These are phyloP conservation scores for Cossypha dichroa DNA, from an alignment of 2,797 vertebrate genomes.

Conservation along the genomic window DNA sequence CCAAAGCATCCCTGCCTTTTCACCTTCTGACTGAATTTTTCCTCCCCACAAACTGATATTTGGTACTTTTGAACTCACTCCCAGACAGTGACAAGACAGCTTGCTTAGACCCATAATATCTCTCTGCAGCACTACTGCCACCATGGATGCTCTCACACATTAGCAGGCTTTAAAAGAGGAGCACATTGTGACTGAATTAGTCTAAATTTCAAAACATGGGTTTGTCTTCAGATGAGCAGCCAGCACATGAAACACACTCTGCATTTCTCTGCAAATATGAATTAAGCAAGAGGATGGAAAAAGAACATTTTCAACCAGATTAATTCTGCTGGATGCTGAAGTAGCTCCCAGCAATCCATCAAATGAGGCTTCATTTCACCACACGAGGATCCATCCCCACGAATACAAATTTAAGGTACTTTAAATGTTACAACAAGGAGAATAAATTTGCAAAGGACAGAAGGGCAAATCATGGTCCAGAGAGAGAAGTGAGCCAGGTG, in stretches of 20 bases:
- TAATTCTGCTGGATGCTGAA: not conserved
- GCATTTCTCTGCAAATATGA: not conserved
- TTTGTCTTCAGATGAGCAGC: not conserved
- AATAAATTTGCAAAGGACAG: constrained; percentile 3
- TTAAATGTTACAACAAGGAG: not conserved
- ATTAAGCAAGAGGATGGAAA: not conserved
- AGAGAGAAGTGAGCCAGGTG: not conserved
- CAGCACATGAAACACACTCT: not conserved
- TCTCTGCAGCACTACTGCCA: not conserved
- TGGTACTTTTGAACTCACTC: not conserved
- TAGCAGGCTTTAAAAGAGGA: not conserved
- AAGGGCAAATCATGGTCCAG: not conserved
- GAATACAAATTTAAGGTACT: not conserved
- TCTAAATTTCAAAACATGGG: not conserved
- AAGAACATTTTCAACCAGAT: not conserved
- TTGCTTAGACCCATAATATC: not conserved
- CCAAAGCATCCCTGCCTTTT: not conserved
- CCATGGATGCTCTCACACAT: not conserved
- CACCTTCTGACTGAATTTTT: not conserved
- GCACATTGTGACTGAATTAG: not conserved
- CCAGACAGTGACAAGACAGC: not conserved
- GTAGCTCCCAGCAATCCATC: not conserved
- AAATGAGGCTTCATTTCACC: not conserved
- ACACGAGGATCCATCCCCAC: not conserved
- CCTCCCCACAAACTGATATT: not conserved